A percentile compares a stretch with the other conserved stretches of the same genome.
These are phyloP conservation scores for Lumbricus terrestris DNA, from an alignment of 2,888 invertebrate species.

Conservation along the genomic window DNA sequence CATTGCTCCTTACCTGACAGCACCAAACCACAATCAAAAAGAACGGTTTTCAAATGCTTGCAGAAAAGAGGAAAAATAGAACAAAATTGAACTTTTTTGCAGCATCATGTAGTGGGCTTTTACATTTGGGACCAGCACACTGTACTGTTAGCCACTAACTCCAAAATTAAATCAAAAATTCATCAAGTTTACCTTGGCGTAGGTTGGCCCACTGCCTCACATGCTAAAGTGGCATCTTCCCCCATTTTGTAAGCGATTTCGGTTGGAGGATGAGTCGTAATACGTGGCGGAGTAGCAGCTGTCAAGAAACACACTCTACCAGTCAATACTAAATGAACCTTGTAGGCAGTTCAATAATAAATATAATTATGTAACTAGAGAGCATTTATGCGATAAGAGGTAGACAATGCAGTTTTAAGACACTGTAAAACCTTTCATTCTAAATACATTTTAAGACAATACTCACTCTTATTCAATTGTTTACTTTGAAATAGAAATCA, in stretches of 20 bases:
- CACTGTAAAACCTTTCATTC: not conserved
- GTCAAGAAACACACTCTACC: not conserved
- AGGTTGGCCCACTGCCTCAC: not conserved
- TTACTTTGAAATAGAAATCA: no score
- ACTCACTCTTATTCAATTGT: no score
- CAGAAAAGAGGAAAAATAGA: no score
- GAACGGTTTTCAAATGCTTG: no score
- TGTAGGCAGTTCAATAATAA: not conserved
- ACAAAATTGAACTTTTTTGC: no score
- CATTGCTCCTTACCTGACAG: no score
- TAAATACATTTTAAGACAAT: no score
- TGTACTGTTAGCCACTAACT: not conserved
- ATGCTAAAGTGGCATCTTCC: not conserved
- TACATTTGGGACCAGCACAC: no score
- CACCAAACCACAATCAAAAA: no score
- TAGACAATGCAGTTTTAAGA: not conserved
- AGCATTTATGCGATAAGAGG: not conserved
- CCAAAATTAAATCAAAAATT: not conserved
- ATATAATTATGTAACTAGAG: not conserved
- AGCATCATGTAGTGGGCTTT: no score
- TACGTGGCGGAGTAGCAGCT: conserved; percentile 4
- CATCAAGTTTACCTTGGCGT: not conserved
- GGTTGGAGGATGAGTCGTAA: not conserved
- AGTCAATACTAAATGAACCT: not conserved
- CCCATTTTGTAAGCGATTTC: not conserved